phyloP scores from a whole-genome alignment of 2,113 vertebrate genomes.

The Salvelinus alpinus region DNA sequence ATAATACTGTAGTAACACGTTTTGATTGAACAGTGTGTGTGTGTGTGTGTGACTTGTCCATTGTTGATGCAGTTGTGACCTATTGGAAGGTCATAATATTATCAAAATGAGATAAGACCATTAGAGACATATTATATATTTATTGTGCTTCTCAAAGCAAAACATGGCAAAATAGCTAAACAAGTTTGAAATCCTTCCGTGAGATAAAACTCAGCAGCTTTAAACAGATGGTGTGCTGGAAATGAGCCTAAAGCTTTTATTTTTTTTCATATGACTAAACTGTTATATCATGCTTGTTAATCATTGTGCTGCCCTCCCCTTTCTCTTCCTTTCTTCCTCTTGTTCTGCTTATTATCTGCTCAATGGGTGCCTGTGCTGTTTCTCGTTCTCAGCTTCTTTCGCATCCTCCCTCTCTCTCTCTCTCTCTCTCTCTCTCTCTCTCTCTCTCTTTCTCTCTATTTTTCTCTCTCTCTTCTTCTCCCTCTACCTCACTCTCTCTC shows the following conservation, averaged over 20 bases:
- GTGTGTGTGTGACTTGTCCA: background rate
- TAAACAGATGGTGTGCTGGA: conserved; percentile 44
- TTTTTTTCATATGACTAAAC: conserved; percentile 51
- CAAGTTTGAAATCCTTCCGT: background rate
- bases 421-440: background rate
- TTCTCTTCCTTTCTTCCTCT: background rate
- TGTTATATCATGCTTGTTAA: conserved; percentile 48
- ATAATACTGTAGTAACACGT: background rate
- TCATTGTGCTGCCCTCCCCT: conserved; percentile 25
- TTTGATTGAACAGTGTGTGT: background rate
- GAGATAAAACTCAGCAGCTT: conserved; percentile 31
- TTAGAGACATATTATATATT: background rate
- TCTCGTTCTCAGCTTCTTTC: too few species aligned
- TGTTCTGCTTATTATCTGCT: conserved; percentile 37
- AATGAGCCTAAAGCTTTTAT: conserved; percentile 45
- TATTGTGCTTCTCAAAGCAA: background rate
- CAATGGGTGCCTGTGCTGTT: too few species aligned
- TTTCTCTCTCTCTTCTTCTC: conserved; percentile 4
- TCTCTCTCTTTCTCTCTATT: conserved; percentile 20
- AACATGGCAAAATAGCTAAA: background rate
- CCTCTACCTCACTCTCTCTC: too few species aligned
- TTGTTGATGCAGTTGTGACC: background rate
- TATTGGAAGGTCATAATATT: background rate
- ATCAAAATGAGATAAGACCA: background rate
- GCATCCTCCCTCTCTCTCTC: too few species aligned